Conservation (phyloP, 2,888 invertebrate species). For the Acleris laterana region DNA sequence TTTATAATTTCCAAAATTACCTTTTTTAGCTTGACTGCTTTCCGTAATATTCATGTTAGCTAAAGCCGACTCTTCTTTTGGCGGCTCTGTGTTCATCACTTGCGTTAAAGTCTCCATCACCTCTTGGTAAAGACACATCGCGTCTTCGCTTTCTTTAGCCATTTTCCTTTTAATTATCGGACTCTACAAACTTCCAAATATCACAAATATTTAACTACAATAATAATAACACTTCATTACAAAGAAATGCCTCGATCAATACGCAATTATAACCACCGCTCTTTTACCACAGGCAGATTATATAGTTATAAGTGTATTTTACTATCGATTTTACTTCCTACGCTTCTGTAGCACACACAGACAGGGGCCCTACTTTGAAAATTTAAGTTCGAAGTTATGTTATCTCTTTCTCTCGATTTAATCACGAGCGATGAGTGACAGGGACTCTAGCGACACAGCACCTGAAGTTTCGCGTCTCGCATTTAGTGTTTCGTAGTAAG, state of each 20-base stretch:
- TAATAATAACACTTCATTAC: conserved; percentile 17
- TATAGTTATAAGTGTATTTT: too few species aligned
- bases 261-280: neutral
- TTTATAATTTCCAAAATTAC: conserved; percentile 46
- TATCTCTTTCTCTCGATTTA: too few species aligned
- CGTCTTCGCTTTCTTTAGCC: conserved; percentile 70
- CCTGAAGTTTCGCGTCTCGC: too few species aligned
- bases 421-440: too few species aligned
- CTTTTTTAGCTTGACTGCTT: conserved; percentile 76
- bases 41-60: conserved; percentile 77
- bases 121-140: conserved; percentile 74
- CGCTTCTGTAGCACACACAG: too few species aligned
- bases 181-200: conserved; percentile 1
- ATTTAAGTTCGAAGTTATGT: too few species aligned
- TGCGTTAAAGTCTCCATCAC: conserved; percentile 78
- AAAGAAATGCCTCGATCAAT: neutral
- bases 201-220: neutral
- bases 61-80: conserved; percentile 71
- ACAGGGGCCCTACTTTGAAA: too few species aligned
- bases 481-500: too few species aligned
- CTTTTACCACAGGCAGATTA: too few species aligned
- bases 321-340: too few species aligned
- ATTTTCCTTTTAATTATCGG: conserved; percentile 49
- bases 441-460: too few species aligned
- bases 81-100: conserved; percentile 76